Base-by-base conservation (phyloP, 2,888 invertebrate species). In the Hydrotaea diabolus region DNA sequence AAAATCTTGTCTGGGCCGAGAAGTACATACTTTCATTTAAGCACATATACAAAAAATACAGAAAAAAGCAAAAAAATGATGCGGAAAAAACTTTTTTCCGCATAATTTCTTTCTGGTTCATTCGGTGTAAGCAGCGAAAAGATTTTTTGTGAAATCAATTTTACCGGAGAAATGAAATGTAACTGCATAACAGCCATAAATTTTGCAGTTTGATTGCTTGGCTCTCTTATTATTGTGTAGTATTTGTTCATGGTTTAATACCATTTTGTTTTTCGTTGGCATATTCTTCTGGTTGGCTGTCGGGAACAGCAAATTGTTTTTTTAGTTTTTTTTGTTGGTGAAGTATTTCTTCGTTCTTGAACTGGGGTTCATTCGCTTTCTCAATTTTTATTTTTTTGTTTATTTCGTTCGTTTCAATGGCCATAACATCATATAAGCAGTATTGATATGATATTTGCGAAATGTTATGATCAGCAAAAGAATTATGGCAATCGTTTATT, bases 401-500 rank as follows among this genome's bases (percentile, higher is more conserved):
- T 23, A 26, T 15, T 9, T 59, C 26, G 17, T 55, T 55, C 23
- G 0, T 59, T 59, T 59, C 26, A 26, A 23, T 53, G 19, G 15
- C 17, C 31, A 31, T 31, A 31, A 31, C 7, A 19, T 8, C n/a
- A n/a, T 57, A 9, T 57, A 23, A 23, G 57, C 23, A 21, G 59
- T 46, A 23, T 46, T 69, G 69, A 69, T 69, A 43, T 69, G 21
- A 23, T 43, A 23, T 46, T 46, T 69, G 46, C 19, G 46, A 46
- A 69, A 69, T 69, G 69, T 69, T 69, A 15, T 69, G 69, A 69
- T 69, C 69, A 46, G 69, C 15, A 15, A 3, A 69, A 69, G 69
- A 69, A 46, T 69, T 69, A 69, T 69, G 69, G 69, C 69, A 46
- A 69, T 69, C 69, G 69, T 69, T 69, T 69, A 69, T 69, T 69